Evolutionary conservation across 1,140 invertebrate species (phyloP), one percentile per base, ranked within the genome.

Genomic region (Ips nitidus): DNA sequence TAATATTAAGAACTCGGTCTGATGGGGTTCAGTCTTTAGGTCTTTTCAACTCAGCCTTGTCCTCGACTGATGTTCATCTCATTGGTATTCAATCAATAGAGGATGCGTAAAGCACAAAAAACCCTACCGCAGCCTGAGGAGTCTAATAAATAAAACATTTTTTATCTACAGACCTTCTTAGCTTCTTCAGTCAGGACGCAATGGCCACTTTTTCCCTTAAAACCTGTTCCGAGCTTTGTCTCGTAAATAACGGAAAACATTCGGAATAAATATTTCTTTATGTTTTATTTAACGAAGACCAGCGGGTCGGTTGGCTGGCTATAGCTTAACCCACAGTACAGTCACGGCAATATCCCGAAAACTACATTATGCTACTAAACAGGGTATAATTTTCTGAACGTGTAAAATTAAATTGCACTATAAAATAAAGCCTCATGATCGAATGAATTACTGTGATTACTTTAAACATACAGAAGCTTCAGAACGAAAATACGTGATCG

Each of bases 131-230:
- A 37, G 6, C 8, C 61, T 37, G 63, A 65, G 47, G 52, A 56
- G 57, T 38, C 63, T 65, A 65, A 65, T 65, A 65, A 65, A 65
- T 65, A 65, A 65, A 65, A 65, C 63, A 65, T 65, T 65, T 65
- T 22, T 65, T 65, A 65, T 65, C 63, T 57, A 43, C 41, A 36
- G 52, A 56, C 63, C 63, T 56, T 65, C 57, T 65, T 43, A 65
- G 63, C 41, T 63, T 22, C 22, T 22, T 52, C 45, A 63, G 50
- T 63, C 47, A 40, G 61, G 52, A 63, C 52, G 8, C 63, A 41
- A 65, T 65, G 40, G 45, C 53, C 55, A 56, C 52, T 65, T 65
- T 65, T 65, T 56, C 53, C 42, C 52, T 57, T 53, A 41, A 65
- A 65, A 65, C 63, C 63, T 7, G 63, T 65, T 65, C 45, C 41